phyloP scores from a whole-genome alignment of 2,113 vertebrate species.

The Thryonomys swinderianus region DNA sequence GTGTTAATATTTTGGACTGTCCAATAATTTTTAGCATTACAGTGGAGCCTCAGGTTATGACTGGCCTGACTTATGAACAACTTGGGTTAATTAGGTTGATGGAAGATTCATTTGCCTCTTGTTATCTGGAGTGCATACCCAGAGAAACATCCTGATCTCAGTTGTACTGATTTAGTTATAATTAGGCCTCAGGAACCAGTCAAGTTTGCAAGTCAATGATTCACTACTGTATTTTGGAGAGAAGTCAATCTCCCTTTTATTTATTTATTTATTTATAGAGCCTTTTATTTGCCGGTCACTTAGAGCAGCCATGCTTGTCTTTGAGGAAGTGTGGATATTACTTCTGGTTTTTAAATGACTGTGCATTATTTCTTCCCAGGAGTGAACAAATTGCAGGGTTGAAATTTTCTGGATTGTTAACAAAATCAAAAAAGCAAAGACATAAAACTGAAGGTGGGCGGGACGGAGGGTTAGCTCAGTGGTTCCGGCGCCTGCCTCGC shows the following conservation, averaged over 20 bases:
- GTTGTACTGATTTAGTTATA: no score
- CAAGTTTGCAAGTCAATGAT: no score
- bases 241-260: not conserved
- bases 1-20: conserved; percentile 3
- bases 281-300: not conserved
- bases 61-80: no score
- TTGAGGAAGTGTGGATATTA: conserved; percentile 65
- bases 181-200: no score
- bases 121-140: no score
- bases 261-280: no score
- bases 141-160: no score
- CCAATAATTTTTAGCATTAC: conserved; percentile 19
- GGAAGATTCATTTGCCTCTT: no score
- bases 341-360: conserved; percentile 70
- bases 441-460: not conserved
- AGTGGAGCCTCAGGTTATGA: no score
- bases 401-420: conserved; percentile 64
- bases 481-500: no score
- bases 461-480: no score
- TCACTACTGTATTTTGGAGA: not conserved
- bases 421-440: conserved; percentile 63
- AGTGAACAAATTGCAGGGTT: conserved; percentile 61
- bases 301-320: conserved; percentile 56
- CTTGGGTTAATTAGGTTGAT: no score
- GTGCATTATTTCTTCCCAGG: conserved; percentile 60